A percentile compares a stretch with the other conserved stretches of the same genome.
Evolutionary conservation across 1,140 invertebrate genomes (phyloP).

Genomic region (Drosophila athabasca): DNA sequence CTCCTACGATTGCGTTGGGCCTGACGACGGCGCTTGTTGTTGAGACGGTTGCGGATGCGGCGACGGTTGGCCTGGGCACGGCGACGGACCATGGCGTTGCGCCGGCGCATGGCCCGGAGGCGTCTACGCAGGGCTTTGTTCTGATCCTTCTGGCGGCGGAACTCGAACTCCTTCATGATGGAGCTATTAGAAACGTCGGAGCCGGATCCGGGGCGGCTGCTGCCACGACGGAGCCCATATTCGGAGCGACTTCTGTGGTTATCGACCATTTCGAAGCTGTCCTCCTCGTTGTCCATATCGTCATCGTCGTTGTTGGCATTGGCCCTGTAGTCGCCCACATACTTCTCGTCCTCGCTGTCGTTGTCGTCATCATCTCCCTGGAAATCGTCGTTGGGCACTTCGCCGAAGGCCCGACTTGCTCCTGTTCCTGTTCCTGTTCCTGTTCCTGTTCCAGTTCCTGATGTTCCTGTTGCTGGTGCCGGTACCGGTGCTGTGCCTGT

Average conservation of each 20-base stretch:
- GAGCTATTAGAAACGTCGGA: neutral
- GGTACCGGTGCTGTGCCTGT: no score
- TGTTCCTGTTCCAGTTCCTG: no score
- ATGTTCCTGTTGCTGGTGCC: no score
- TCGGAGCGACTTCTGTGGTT: slow-evolving; percentile 17
- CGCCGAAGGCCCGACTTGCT: no score
- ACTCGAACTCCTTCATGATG: slow-evolving; percentile 36
- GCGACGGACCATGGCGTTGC: neutral
- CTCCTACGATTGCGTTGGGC: neutral
- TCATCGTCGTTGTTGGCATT: slow-evolving; percentile 16
- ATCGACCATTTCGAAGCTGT: slow-evolving; percentile 2
- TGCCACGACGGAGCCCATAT: neutral
- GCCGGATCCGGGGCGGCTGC: neutral
- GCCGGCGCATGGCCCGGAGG: neutral
- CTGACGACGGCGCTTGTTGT: neutral
- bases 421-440: no score
- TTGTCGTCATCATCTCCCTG: neutral
- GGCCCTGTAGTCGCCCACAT: slow-evolving; percentile 6
- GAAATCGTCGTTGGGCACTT: no score
- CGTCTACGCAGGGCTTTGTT: slow-evolving; percentile 26
- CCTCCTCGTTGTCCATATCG: slow-evolving; percentile 13
- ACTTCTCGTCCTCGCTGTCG: slow-evolving; percentile 30
- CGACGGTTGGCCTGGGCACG: slow-evolving; percentile 9
- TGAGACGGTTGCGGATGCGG: neutral
- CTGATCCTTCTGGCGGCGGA: slow-evolving; percentile 52